Conservation (phyloP, 2,113 vertebrate genomes). For the Phalacrocorax aristotelis region DNA sequence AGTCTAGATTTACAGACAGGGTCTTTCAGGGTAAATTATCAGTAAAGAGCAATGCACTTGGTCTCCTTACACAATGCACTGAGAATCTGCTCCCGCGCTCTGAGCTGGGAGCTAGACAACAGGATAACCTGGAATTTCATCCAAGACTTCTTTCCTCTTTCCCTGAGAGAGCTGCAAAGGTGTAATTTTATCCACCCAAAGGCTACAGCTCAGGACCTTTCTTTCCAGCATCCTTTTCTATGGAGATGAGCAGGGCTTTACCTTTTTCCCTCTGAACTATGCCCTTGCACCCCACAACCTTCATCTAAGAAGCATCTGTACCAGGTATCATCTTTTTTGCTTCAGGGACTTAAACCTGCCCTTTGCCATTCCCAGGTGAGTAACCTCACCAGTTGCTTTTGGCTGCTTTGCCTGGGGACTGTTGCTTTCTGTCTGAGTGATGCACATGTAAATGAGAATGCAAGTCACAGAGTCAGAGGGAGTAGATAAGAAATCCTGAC, state of each 20-base stretch:
- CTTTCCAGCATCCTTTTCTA: not conserved
- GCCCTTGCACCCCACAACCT: not conserved
- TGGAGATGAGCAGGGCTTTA: not conserved
- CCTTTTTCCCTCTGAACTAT: not conserved
- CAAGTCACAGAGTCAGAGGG: not conserved
- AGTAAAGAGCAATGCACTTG: accelerated
- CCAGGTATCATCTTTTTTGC: not conserved
- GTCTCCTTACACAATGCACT: not conserved
- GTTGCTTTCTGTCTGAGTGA: not conserved
- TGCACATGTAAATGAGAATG: not conserved
- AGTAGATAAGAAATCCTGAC: not conserved
- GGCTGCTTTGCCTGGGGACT: not conserved
- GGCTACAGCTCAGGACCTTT: not conserved
- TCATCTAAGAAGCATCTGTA: not conserved
- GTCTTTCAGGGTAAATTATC: not conserved
- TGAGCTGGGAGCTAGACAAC: not conserved
- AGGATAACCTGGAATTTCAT: not conserved
- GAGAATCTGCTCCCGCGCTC: not conserved
- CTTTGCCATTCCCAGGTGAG: not conserved
- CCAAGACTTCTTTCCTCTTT: not conserved
- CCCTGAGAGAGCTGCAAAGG: not conserved
- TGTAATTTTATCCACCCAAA: not conserved
- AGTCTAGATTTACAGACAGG: not conserved
- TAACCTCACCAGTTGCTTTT: not conserved
- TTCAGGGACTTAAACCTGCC: not conserved